Conservation (phyloP, 2,888 invertebrate species). For the Stenurella melanura region DNA sequence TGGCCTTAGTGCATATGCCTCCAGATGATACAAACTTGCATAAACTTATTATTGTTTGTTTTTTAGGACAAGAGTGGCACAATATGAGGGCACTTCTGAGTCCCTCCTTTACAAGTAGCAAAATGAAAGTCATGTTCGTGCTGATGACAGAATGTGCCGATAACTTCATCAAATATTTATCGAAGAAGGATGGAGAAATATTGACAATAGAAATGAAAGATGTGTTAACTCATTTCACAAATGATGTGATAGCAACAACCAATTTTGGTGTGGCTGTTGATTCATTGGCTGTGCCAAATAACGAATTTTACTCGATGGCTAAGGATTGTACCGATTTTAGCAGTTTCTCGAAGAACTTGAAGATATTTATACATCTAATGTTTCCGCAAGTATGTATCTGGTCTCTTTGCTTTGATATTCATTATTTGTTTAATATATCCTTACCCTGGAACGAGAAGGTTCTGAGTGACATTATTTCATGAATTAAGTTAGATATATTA, state of each 20-base stretch:
- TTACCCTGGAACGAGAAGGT: too few species aligned
- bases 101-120: slow-evolving; percentile 68
- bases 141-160: slow-evolving; percentile 59
- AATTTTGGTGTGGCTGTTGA: slow-evolving; percentile 76
- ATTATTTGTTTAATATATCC: too few species aligned
- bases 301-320: slow-evolving; percentile 76
- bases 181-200: slow-evolving; percentile 57
- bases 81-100: slow-evolving; percentile 67
- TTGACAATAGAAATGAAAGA: slow-evolving; percentile 73
- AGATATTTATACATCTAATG: background rate
- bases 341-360: background rate
- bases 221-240: slow-evolving; percentile 70
- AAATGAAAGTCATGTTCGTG: slow-evolving; percentile 67
- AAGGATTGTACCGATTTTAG: slow-evolving; percentile 69
- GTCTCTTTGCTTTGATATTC: too few species aligned
- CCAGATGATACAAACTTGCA: too few species aligned
- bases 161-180: slow-evolving; percentile 59
- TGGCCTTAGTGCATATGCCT: too few species aligned
- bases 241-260: slow-evolving; percentile 75
- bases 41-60: too few species aligned
- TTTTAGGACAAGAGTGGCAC: slow-evolving; percentile 62
- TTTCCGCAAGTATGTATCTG: background rate
- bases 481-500: too few species aligned
- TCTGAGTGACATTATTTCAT: too few species aligned
- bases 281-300: slow-evolving; percentile 74